Base-by-base conservation (phyloP, 2,797 vertebrate species). In the Linurgus olivaceus region DNA sequence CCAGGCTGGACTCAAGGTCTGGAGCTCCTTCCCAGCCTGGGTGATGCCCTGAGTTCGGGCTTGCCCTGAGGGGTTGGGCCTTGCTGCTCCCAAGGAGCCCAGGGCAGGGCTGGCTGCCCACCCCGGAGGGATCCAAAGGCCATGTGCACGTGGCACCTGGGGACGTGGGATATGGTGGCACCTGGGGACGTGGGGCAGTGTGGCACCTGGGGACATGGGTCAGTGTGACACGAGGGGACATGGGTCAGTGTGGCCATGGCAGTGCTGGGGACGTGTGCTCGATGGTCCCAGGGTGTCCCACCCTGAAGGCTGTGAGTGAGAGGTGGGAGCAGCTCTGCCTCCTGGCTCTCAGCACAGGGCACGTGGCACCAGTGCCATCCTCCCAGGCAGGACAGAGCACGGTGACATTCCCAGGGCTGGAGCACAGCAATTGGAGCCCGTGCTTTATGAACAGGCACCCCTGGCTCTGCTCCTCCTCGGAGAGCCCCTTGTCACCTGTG, bases 291-390 rank as follows among this genome's bases (percentile, higher is more conserved):
- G 33, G n/a, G 54, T 25, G 6, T 35, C 11, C 55, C 33, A 4
- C 4, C n/a, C 4, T 3, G 28, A 0, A 0, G 20, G 15, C 1
- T 5, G 25, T 10, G 48, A 11, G 4, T 1, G 31, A 0, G 0
- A 3, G 7, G 13, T 26, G 51, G 70, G 2, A n/a, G 18, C 5
- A 1, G 5, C 25, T 62, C 20, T 65, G 47, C 21, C 70, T 44
- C 3, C 0, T 4, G 35, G 26, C 7, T 10, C 7, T 19, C 37
- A n/a, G 20, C 31, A 4, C 52, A 21, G 52, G 31, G 31, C 19
- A 21, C 3, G 38, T 15, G n/a, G 67, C 40, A 18, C 38, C 19
- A 15, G 20, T 5, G 28, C 9, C 7, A 23, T 4, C 55, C 19
- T 29, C 17, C 13, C n/a, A 6, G 42, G 9, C 42, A 7, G 13